Conservation (phyloP, 2,888 invertebrate species). For the Andrena hattorfiana region DNA sequence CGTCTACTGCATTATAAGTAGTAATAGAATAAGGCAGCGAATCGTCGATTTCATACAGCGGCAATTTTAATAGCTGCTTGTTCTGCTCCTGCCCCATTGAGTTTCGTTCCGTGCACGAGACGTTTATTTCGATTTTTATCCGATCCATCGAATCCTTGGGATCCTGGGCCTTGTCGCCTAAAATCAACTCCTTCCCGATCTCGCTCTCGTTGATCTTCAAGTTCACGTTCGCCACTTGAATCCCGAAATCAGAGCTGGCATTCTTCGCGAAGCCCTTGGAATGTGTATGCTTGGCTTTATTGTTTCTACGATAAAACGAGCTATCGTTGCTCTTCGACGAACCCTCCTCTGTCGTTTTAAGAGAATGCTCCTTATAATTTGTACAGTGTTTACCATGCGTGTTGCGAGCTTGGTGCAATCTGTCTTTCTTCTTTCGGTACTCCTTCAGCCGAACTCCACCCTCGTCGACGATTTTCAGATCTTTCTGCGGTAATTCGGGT, state of each 20-base stretch:
- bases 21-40: constrained; percentile 1
- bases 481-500: constrained; percentile 37
- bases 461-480: constrained; percentile 41
- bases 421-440: constrained; percentile 71
- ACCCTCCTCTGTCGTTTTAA: constrained; percentile 4
- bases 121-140: constrained; percentile 82
- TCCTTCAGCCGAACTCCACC: constrained; percentile 70
- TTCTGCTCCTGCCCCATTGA: constrained; percentile 44
- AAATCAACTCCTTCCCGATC: constrained; percentile 54
- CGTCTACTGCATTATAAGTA: constrained; percentile 15
- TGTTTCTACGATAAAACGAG: neutral
- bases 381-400: neutral
- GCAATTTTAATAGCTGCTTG: constrained; percentile 42
- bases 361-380: neutral
- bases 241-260: constrained; percentile 74
- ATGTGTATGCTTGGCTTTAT: constrained; percentile 15
- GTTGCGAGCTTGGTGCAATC: neutral
- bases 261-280: constrained; percentile 61
- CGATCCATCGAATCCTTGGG: constrained; percentile 73
- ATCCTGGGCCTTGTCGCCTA: constrained; percentile 59
- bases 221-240: constrained; percentile 79
- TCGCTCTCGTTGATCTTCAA: constrained; percentile 77
- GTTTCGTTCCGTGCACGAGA: constrained; percentile 79
- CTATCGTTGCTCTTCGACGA: constrained; percentile 3
- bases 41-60: constrained; percentile 21